Percentiles rank a stretch among this genome's conserved stretches.
Conservation (phyloP, 1,140 invertebrate species). For the Drosophila santomea region DNA sequence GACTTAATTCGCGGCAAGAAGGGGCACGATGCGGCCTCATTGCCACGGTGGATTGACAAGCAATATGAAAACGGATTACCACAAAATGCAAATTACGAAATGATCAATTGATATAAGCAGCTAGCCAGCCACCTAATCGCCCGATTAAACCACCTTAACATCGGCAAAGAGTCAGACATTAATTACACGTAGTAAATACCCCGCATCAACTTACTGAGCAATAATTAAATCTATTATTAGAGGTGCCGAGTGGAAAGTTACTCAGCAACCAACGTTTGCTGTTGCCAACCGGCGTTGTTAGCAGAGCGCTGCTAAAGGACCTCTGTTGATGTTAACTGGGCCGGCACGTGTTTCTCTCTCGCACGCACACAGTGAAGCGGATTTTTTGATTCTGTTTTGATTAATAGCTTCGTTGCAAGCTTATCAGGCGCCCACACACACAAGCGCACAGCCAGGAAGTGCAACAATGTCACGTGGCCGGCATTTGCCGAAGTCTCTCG, state of each 20-base stretch:
- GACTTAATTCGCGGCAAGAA: constrained; percentile 17
- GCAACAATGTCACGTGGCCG: constrained; percentile 82
- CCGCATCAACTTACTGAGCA: constrained; percentile 5
- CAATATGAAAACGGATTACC: constrained; percentile 28
- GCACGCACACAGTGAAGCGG: constrained; percentile 43
- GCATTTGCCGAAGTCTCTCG: constrained; percentile 32
- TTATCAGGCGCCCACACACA: constrained; percentile 55
- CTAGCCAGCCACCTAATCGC: constrained; percentile 16
- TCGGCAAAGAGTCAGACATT: constrained; percentile 15
- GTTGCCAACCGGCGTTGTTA: constrained; percentile 62
- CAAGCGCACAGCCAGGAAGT: constrained; percentile 46
- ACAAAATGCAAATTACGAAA: constrained; percentile 46
- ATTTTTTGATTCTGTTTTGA: constrained; percentile 84
- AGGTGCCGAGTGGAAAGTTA: constrained; percentile 31
- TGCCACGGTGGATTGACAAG: constrained; percentile 9
- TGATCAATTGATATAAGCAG: constrained; percentile 22
- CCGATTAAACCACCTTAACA: constrained; percentile 23
- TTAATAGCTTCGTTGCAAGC: constrained; percentile 80
- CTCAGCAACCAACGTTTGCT: constrained; percentile 18
- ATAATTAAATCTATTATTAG: constrained; percentile 54
- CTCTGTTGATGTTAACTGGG: constrained; percentile 63
- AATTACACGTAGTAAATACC: constrained; percentile 34
- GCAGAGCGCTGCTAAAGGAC: constrained; percentile 62
- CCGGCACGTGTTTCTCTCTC: constrained; percentile 84
- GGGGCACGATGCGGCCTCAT: background rate